These are phyloP conservation scores for Acrocephalus scirpaceus DNA, from an alignment of 2,797 vertebrate species.

Conservation along the genomic window DNA sequence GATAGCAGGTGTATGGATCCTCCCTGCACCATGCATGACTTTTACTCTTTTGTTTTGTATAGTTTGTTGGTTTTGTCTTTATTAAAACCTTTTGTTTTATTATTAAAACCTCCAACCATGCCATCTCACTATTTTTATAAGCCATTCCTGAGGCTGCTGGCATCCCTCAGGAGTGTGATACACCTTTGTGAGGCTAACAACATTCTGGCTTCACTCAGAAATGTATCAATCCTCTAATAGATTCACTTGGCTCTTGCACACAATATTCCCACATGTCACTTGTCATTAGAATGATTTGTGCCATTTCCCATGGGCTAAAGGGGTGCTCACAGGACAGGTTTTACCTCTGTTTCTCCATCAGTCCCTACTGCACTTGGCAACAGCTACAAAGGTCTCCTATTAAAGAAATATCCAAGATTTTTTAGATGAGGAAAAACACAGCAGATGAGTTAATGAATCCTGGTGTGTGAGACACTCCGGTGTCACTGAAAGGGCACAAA, in stretches of 20 bases:
- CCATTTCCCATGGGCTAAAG: not conserved
- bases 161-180: too few species aligned
- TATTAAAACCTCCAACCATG: too few species aligned
- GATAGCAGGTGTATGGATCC: too few species aligned
- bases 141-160: too few species aligned
- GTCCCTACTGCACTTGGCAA: fast-evolving
- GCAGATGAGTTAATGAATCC: not conserved
- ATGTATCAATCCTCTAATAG: not conserved
- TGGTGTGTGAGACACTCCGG: not conserved
- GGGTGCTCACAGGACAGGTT: not conserved
- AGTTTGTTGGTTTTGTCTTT: too few species aligned
- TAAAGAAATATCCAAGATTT: not conserved
- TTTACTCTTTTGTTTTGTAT: too few species aligned
- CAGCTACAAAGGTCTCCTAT: not conserved
- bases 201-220: too few species aligned
- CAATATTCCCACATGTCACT: fast-evolving
- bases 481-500: not conserved
- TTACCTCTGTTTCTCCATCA: not conserved
- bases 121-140: too few species aligned
- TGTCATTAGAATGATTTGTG: not conserved
- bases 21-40: too few species aligned
- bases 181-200: too few species aligned
- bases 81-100: too few species aligned
- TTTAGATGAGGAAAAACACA: not conserved
- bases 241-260: not conserved